Conservation (phyloP, 1,140 invertebrate species). For the Scaptomyza hsui region DNA sequence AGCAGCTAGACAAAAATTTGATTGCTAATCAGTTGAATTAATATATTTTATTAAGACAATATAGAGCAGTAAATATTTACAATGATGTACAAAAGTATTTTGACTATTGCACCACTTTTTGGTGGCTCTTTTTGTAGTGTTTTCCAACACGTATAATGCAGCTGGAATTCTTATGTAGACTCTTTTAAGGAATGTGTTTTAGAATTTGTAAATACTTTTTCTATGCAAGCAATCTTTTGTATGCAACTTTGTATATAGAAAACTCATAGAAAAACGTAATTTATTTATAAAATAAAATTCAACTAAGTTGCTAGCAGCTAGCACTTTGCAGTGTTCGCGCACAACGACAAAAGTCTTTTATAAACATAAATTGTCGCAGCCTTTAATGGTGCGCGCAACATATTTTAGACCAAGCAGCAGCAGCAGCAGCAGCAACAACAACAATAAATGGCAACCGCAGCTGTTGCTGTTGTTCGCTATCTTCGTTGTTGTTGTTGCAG, state of each 20-base stretch:
- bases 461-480: constrained; percentile 56
- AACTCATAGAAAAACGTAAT: constrained; percentile 28
- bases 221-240: too few relatives aligned
- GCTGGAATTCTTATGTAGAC: too few relatives aligned
- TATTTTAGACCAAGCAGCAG: constrained; percentile 47
- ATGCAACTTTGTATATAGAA: too few relatives aligned
- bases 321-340: constrained; percentile 17
- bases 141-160: too few relatives aligned
- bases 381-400: constrained; percentile 71
- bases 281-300: constrained; percentile 8
- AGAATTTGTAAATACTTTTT: too few relatives aligned
- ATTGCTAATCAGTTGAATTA: constrained; percentile 1
- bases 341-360: constrained; percentile 64
- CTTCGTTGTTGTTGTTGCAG: constrained; percentile 21
- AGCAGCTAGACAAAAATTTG: not conserved
- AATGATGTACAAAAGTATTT: too few relatives aligned
- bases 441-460: constrained; percentile 65
- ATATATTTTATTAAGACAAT: not conserved
- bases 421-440: constrained; percentile 49
- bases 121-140: too few relatives aligned
- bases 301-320: constrained; percentile 1
- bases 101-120: too few relatives aligned
- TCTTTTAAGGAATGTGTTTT: too few relatives aligned
- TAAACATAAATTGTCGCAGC: constrained; percentile 75
- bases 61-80: not conserved